A percentile compares a stretch with the other conserved stretches of the same genome.
Conservation (phyloP, 2,888 invertebrate species). For the Cryptophagus acutangulus region DNA sequence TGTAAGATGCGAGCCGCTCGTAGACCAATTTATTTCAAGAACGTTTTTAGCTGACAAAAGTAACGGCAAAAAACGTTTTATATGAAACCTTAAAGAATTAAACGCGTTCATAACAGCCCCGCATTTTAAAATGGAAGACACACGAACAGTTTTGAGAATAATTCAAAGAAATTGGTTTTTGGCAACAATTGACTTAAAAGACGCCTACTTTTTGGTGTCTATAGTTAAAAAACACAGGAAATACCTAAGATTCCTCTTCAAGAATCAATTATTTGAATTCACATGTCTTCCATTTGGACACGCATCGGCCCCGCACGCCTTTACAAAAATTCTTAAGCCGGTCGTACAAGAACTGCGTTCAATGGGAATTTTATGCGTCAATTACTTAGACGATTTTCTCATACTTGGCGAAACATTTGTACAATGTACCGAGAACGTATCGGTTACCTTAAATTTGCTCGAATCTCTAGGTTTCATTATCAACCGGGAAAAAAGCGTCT, state of each 20-base stretch:
- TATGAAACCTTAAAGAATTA: constrained; percentile 24
- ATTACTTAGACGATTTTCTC: constrained; percentile 23
- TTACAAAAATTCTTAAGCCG: constrained; percentile 32
- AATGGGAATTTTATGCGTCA: constrained; percentile 19
- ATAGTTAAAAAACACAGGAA: constrained; percentile 20
- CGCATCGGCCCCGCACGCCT: constrained; percentile 27
- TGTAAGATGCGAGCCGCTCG: background rate
- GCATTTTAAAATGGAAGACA: constrained; percentile 32
- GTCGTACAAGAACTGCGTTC: constrained; percentile 16
- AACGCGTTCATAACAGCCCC: constrained; percentile 23
- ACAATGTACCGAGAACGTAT: constrained; percentile 9
- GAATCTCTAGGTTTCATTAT: constrained; percentile 22
- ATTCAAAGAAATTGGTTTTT: constrained; percentile 14
- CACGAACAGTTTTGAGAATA: constrained; percentile 22
- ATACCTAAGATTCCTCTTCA: constrained; percentile 26
- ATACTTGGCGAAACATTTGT: constrained; percentile 13
- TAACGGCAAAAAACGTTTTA: constrained; percentile 18
- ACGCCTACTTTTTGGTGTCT: constrained; percentile 26
- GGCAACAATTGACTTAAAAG: constrained; percentile 17
- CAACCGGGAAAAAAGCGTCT: constrained; percentile 21
- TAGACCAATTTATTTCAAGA: constrained; percentile 6
- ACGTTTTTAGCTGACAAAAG: constrained; percentile 4
- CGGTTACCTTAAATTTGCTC: no score
- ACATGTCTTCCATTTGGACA: constrained; percentile 29
- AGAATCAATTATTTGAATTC: constrained; percentile 25